Evolutionary conservation across 2,797 vertebrate species (phyloP).

Genomic region (Oryzias sinensis): DNA sequence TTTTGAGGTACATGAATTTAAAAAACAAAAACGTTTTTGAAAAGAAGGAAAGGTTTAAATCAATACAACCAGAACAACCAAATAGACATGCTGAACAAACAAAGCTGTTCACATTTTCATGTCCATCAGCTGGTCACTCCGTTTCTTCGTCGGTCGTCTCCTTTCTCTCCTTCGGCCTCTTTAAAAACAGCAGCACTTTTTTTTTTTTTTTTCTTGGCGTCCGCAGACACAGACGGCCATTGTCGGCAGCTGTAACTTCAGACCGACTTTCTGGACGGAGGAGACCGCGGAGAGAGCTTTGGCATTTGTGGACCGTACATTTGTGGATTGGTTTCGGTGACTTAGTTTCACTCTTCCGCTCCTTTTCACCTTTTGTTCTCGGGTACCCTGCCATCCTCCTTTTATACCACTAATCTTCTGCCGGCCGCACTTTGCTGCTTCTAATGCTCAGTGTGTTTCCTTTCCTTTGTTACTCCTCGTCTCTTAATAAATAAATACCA

Average conservation of each 20-base stretch:
- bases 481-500: neutral
- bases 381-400: conserved; percentile 20
- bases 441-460: conserved; percentile 3
- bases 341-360: conserved; percentile 54
- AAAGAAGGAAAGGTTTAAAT: too few relatives aligned
- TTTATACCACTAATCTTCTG: conserved; percentile 5
- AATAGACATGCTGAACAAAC: too few relatives aligned
- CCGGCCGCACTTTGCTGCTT: neutral
- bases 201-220: conserved; percentile 53
- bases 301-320: conserved; percentile 43
- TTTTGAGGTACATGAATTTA: too few relatives aligned
- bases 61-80: too few relatives aligned
- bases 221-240: conserved; percentile 58
- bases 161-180: conserved; percentile 53
- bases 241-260: conserved; percentile 62
- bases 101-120: neutral
- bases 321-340: conserved; percentile 32
- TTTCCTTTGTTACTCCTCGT: neutral
- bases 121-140: conserved; percentile 15
- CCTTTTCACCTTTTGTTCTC: conserved; percentile 56
- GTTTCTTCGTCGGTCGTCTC: conserved; percentile 26
- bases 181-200: conserved; percentile 44
- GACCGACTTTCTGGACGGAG: conserved; percentile 55
- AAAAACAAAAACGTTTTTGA: too few relatives aligned
- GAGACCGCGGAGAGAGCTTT: conserved; percentile 38